Base-by-base conservation (phyloP, 2,888 invertebrate species). In the Phlogophora meticulosa region DNA sequence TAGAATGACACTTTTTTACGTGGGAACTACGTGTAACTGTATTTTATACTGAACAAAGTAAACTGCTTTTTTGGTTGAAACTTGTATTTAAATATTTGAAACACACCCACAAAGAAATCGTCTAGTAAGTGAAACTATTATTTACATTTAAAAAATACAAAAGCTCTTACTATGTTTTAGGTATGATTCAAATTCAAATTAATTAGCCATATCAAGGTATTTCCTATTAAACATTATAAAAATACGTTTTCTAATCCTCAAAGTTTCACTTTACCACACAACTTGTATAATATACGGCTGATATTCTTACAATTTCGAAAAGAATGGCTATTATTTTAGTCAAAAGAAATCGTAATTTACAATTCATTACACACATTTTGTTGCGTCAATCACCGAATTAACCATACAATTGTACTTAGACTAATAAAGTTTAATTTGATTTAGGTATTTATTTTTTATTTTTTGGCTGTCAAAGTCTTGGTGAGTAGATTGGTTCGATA, bases 271-370 rank as follows among this genome's bases (percentile, higher is more conserved):
- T 9, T 15, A 17, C 11, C 9, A 4, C 15, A 17, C 40, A 40
- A 34, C 13, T 22, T 13, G 7, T 22, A 11, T 1, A 36, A 60
- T n/a, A 11, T 52, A n/a, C 11, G 24, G 7, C 20, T 36, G 17
- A 28, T 24, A 20, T 34, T 49, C 20, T 34, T 42, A 34, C 17
- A 40, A 17, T 28, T 43, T 24, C 1, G n/a, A 36, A n/a, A 0
- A 36, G 20, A 28, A n/a, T 9, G 2, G 5, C 4, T 42, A 40
- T 56, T 36, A n/a, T 17, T 51, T 28, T 43, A 20, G 7, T 42
- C 15, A 64, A 40, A 43, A 45, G 17, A 53, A 66, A 45, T 38
- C 9, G 22, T 66, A 38, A 45, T 66, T 65, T 20, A 52, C 10
- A 65, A 58, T 58, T 58, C n/a, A 36, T 13, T 48, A 36, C 5